Evolutionary conservation across 2,888 invertebrate species (phyloP).

Genomic region (Epistrophe grossulariae): DNA sequence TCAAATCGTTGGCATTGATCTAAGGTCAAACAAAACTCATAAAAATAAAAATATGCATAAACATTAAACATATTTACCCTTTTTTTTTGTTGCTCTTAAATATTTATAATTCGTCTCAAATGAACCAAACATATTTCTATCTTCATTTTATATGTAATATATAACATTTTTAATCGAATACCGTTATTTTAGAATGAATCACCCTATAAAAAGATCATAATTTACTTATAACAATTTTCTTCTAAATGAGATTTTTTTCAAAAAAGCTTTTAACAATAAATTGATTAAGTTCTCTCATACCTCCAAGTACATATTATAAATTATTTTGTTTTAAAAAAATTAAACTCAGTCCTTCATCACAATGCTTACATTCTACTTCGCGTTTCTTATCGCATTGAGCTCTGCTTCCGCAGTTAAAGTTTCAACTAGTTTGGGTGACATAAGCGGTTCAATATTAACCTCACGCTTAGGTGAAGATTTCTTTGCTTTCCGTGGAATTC

Average conservation of each 20-base stretch:
- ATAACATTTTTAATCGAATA: too few species aligned
- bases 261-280: not conserved
- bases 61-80: too few species aligned
- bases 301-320: not conserved
- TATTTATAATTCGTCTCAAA: too few species aligned
- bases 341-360: slow-evolving; percentile 20
- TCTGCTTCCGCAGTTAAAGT: slow-evolving; percentile 74
- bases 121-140: too few species aligned
- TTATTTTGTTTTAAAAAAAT: slow-evolving; percentile 7
- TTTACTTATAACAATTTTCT: not conserved
- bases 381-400: slow-evolving; percentile 3
- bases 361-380: slow-evolving; percentile 27
- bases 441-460: slow-evolving; percentile 79
- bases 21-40: too few species aligned
- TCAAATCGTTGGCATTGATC: too few species aligned
- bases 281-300: not conserved
- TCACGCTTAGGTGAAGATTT: slow-evolving; percentile 79
- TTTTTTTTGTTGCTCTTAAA: too few species aligned
- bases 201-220: not conserved
- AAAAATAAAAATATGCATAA: too few species aligned
- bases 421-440: slow-evolving; percentile 79
- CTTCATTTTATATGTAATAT: too few species aligned
- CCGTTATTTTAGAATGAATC: not conserved
- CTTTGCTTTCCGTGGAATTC: slow-evolving; percentile 81
- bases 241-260: not conserved